Conservation (phyloP, 2,888 invertebrate genomes). For the Homarus gammarus region DNA sequence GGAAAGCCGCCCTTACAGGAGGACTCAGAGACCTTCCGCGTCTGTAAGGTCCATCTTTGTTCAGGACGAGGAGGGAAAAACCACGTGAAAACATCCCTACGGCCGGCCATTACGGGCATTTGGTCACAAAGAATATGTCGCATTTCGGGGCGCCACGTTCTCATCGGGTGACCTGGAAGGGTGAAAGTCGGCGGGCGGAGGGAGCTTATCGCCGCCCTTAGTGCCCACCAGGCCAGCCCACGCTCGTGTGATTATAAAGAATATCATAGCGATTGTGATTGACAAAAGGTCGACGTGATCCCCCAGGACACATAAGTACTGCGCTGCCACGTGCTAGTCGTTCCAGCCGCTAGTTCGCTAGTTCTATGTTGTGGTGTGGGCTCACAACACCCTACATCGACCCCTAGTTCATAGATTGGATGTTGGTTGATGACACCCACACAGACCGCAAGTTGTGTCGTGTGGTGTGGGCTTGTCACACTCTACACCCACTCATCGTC, state of each 20-base stretch:
- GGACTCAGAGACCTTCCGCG: background rate
- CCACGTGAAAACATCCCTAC: conserved; percentile 2
- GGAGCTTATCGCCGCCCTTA: conserved; percentile 47
- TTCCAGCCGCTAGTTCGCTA: too few relatives aligned
- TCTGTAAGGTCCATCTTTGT: conserved; percentile 18
- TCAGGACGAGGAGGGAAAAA: too few relatives aligned
- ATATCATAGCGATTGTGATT: conserved; percentile 70
- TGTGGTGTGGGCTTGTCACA: too few relatives aligned
- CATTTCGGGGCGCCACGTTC: conserved; percentile 43
- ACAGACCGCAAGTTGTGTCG: too few relatives aligned
- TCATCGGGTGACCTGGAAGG: conserved; percentile 15
- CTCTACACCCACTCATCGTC: too few relatives aligned
- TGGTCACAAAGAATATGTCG: conserved; percentile 69
- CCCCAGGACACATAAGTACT: background rate
- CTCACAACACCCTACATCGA: background rate
- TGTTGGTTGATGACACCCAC: too few relatives aligned
- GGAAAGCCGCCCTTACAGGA: conserved; percentile 1
- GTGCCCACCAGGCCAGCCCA: conserved; percentile 16
- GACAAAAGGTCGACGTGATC: conserved; percentile 56
- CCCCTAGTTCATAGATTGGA: too few relatives aligned
- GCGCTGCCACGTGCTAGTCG: too few relatives aligned
- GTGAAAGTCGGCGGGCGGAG: conserved; percentile 19
- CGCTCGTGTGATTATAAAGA: conserved; percentile 69
- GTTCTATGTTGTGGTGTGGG: conserved; percentile 28
- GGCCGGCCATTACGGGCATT: conserved; percentile 56